Conservation (phyloP, 2,797 vertebrate genomes). For the Netta rufina region DNA sequence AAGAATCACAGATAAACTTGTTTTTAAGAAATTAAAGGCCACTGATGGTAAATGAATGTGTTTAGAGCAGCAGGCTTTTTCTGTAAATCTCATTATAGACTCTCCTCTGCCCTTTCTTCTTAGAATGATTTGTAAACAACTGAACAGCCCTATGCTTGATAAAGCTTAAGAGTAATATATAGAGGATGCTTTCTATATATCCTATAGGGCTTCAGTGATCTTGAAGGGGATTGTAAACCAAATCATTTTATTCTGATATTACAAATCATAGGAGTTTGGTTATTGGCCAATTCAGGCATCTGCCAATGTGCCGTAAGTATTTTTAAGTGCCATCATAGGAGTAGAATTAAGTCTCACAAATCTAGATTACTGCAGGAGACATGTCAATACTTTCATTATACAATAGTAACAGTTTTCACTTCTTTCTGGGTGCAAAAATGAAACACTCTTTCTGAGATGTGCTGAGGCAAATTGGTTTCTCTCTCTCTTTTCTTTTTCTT, state of each 20-base stretch:
- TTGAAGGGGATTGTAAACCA: background rate
- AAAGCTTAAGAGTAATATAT: background rate
- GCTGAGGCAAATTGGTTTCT: background rate
- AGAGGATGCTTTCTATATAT: background rate
- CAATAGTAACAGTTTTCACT: background rate
- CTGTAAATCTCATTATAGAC: background rate
- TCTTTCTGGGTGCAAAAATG: constrained; percentile 10
- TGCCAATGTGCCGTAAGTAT: background rate
- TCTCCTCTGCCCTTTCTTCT: background rate
- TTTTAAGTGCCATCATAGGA: background rate
- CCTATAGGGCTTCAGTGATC: background rate
- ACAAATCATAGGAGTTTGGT: background rate
- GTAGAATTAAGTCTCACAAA: background rate
- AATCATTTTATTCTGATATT: background rate
- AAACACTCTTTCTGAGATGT: constrained; percentile 48
- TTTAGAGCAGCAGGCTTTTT: background rate
- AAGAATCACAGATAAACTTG: background rate
- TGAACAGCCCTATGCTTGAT: background rate
- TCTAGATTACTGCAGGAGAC: background rate
- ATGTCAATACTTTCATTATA: background rate
- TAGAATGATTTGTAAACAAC: background rate
- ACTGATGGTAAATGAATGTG: background rate
- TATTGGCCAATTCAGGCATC: constrained; percentile 12
- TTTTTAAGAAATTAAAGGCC: background rate
- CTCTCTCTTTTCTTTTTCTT: background rate